Evolutionary conservation across 2,113 vertebrate species (phyloP), one percentile per base, ranked within the genome.

Genomic region (Capreolus pygargus): DNA sequence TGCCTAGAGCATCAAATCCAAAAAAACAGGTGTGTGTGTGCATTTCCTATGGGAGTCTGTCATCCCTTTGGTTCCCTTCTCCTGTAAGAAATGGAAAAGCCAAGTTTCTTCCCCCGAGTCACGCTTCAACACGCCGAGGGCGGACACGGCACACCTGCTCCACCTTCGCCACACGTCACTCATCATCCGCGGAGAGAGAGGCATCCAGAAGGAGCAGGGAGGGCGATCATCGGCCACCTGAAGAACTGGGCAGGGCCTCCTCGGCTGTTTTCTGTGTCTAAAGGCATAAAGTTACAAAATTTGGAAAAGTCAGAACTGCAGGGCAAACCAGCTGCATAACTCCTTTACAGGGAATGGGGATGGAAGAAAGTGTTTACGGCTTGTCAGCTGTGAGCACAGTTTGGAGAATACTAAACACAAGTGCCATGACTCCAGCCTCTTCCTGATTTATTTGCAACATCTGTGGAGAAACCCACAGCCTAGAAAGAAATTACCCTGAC

Each of bases 21-120:
- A 36, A 84, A 93, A 70, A 86, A 15, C 96, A 97, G 96, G 94
- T 98, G 96, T 97, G 96, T 96, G 95, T 76, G 92, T 1, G 13
- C 1, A 3, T 50, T 91, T 98, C 90, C 97, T 97, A 47, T 98
- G 93, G 96, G 97, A 97, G 79, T 70, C 93, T 96, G 96, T 95
- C 88, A 70, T 95, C 70, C n/a, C 58, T 95, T 52, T 81, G 79
- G 1, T 16, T 95, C 70, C 47, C 60, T n/a, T 86, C 84, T 91
- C 84, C 8, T 3, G 64, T 61, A 96, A 86, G 97, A 98, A 96
- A 87, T 60, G 23, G 39, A 33, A 64, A 87, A 90, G 61, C 36
- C 78, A 76, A 95, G 84, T 96, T 97, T 95, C 89, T 84, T 97
- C 91, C 60, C 97, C n/a, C 2, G 21, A 93, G 91, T 98, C 95